Evolutionary conservation across 1,140 invertebrate species (phyloP), one percentile per base, ranked within the genome.

Genomic region (Lepidurus packardi): DNA sequence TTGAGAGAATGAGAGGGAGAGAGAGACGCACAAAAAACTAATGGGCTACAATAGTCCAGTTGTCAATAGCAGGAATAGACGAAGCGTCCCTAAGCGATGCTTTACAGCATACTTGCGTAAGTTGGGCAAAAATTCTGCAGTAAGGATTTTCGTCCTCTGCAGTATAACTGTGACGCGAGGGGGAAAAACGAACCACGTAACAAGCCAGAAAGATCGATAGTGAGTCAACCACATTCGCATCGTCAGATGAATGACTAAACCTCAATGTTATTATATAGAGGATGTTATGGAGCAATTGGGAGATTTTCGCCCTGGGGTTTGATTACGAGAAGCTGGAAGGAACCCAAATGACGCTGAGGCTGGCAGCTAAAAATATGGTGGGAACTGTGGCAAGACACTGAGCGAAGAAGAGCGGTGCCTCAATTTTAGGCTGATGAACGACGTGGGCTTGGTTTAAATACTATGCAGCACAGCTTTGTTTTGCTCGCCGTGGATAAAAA

Each of bases 191-290:
- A 65, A 65, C 16, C n/a, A 65, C 16, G 53, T 65, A 65, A 9
- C 53, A 13, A 65, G 53, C 53, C 16, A 65, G 53, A 7, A 65
- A 65, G 53, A 65, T 65, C 53, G 53, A 65, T 65, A 65, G 53
- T 65, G 53, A 65, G 53, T 65, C 53, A 65, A 65, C 53, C 53
- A 65, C 8, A 11, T 13, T 65, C 13, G 16, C 53, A 65, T 7
- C 53, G 53, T 13, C 53, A 11, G 4, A 16, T 7, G 9, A 16
- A 7, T 65, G 53, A 65, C 53, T 7, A 11, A 16, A 9, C 53
- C 53, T n/a, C 53, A 7, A 9, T 65, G 53, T 21, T 65, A 21
- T 65, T 65, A 65, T 9, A 65, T 21, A 65, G 45, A 10, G 53
- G 53, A 65, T 65, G 53, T 65, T 65, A 65, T 21, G 53, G 53